Evolutionary conservation across 2,888 invertebrate genomes (phyloP).

Genomic region (Andrena flavipes): DNA sequence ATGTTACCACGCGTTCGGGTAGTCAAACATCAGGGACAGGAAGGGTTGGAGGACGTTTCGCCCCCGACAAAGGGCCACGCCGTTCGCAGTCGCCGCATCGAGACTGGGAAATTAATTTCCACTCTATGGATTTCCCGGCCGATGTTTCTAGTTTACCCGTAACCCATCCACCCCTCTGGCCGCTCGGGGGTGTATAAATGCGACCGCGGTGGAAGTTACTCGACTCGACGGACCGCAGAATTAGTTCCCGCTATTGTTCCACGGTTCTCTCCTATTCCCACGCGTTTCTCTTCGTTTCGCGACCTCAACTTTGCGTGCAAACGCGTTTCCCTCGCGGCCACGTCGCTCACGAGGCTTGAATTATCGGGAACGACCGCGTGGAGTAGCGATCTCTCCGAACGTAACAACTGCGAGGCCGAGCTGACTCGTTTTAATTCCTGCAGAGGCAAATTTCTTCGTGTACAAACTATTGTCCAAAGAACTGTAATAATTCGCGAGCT

Average conservation of each 20-base stretch:
- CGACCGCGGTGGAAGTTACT: constrained; percentile 48
- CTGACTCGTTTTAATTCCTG: not conserved
- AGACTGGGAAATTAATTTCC: constrained; percentile 51
- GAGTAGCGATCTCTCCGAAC: not conserved
- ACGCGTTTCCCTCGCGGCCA: constrained; percentile 10
- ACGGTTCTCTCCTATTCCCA: constrained; percentile 20
- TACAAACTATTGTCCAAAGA: not conserved
- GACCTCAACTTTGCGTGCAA: not conserved
- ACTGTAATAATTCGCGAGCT: not conserved
- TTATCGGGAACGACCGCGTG: constrained; percentile 4
- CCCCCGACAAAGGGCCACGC: not conserved
- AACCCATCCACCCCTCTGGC: constrained; percentile 32
- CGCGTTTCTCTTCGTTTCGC: constrained; percentile 12
- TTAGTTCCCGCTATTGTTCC: constrained; percentile 63
- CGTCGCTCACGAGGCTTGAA: constrained; percentile 18
- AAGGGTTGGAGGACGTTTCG: not conserved
- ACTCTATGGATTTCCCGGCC: constrained; percentile 33
- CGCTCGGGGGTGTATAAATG: constrained; percentile 35
- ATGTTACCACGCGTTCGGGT: constrained; percentile 4
- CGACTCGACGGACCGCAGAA: constrained; percentile 62
- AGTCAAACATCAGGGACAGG: constrained; percentile 14
- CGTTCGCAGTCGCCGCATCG: not conserved
- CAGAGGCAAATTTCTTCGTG: no score
- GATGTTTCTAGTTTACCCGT: constrained; percentile 64
- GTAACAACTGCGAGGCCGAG: no score